Base-by-base conservation (phyloP, 1,140 invertebrate species). In the Aphaenogaster ashmeadi region DNA sequence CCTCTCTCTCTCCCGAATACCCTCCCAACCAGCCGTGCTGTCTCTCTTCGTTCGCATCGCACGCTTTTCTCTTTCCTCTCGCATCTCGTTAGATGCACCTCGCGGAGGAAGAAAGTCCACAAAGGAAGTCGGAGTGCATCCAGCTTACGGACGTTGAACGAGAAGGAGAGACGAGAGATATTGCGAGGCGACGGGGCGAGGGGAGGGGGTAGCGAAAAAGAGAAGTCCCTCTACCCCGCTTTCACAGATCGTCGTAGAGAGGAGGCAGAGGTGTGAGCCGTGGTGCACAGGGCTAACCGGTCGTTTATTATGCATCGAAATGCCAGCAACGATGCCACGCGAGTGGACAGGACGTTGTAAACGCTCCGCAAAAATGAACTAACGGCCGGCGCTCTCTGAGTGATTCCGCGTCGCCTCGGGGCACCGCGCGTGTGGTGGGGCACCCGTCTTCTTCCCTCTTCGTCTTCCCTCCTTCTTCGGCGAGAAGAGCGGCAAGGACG, bases 291-390 rank as follows among this genome's bases (percentile, higher is more conserved):
- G 93, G 93, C 93, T 94, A 94, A 95, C 93, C 92, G 93, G 94
- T 95, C 94, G 94, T 95, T 95, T 95, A 95, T 95, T 95, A 95
- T 95, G 94, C 94, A 95, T 95, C 94, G 94, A 95, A 95, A 95
- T 95, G 94, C 94, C 94, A 95, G 93, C 90, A 94, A 94, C 92
- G 94, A 95, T 94, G 94, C 94, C 94, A 94, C 93, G 93, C 94
- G 94, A 95, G 94, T 94, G 94, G 94, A 95, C 94, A 94, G 92
- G 92, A 94, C 94, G 94, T 94, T 94, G 94, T 94, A 94, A 95
- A 95, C 93, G 93, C 85, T 92, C 90, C 79, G 93, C 92, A 95
- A 95, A 95, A 95, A 95, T 95, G 94, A 94, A 94, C 92, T 94
- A 94, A 95, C 93, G 92, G 93, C 90, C 90, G 89, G 91, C 75